Evolutionary conservation across 1,140 invertebrate genomes (phyloP).

Genomic region (Cephus cinctus): DNA sequence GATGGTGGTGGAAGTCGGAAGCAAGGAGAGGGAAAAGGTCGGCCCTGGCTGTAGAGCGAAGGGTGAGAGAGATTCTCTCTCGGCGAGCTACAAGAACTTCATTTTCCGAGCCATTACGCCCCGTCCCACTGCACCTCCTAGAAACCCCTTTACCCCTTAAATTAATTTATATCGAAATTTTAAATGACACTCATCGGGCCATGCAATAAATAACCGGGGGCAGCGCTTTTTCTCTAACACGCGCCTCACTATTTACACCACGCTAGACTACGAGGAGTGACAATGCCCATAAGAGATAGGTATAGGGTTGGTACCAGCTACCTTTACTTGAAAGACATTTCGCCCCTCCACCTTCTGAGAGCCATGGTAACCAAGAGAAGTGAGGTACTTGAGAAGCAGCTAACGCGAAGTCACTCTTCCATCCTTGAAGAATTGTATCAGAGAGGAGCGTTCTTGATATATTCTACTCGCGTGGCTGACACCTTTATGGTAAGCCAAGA

Average conservation of each 20-base stretch:
- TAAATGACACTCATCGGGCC: slow-evolving; percentile 49
- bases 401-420: too few relatives aligned
- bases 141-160: slow-evolving; percentile 45
- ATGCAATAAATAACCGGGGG: slow-evolving; percentile 41
- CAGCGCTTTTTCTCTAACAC: slow-evolving; percentile 9
- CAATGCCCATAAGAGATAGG: not conserved
- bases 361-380: too few relatives aligned
- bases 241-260: not conserved
- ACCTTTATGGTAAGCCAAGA: too few relatives aligned
- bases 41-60: slow-evolving; percentile 12
- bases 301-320: not conserved
- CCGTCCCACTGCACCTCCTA: slow-evolving; percentile 29
- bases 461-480: too few relatives aligned
- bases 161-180: slow-evolving; percentile 56
- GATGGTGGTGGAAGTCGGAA: slow-evolving; percentile 10
- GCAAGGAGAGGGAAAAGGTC: slow-evolving; percentile 1
- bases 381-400: too few relatives aligned
- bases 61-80: slow-evolving; percentile 36
- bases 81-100: slow-evolving; percentile 49
- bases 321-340: not conserved
- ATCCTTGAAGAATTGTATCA: too few relatives aligned
- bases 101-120: slow-evolving; percentile 53
- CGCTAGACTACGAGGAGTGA: not conserved
- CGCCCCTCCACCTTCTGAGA: too few relatives aligned
- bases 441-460: too few relatives aligned